Evolutionary conservation across 2,113 vertebrate genomes (phyloP).

Genomic region (Melanotaenia duboulayi): DNA sequence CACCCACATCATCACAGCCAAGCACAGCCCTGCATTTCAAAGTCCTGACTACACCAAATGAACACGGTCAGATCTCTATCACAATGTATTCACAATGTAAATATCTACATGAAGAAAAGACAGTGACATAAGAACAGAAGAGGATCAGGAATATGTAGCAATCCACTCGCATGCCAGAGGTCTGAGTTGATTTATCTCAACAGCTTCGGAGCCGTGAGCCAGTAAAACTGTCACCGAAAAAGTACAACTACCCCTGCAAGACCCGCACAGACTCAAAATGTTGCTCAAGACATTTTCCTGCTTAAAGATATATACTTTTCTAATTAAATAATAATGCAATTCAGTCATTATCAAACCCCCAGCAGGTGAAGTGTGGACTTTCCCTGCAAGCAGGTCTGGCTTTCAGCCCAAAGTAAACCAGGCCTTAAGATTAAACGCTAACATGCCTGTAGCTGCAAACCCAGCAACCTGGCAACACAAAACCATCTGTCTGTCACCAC

Average conservation of each 20-base stretch:
- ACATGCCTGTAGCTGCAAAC: conserved; percentile 25
- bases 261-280: no score
- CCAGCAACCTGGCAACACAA: conserved; percentile 55
- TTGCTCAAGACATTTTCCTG: no score
- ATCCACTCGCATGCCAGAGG: no score
- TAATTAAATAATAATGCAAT: no score
- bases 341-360: neutral
- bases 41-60: conserved; percentile 3
- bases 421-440: conserved; percentile 21
- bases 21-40: conserved; percentile 4
- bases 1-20: neutral
- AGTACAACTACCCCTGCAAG: no score
- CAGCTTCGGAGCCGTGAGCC: no score
- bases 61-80: conserved; percentile 2
- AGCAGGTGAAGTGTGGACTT: conserved; percentile 12
- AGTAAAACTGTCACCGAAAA: no score
- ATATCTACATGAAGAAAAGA: no score
- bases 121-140: no score
- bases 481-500: conserved; percentile 50
- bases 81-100: neutral
- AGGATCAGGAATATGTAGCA: no score
- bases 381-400: conserved; percentile 15
- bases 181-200: no score
- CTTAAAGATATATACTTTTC: no score
- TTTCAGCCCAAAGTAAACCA: conserved; percentile 22